Percentiles rank a stretch among this genome's conserved stretches.
Conservation (phyloP, 2,113 vertebrate genomes). For the Platysteira castanea region DNA sequence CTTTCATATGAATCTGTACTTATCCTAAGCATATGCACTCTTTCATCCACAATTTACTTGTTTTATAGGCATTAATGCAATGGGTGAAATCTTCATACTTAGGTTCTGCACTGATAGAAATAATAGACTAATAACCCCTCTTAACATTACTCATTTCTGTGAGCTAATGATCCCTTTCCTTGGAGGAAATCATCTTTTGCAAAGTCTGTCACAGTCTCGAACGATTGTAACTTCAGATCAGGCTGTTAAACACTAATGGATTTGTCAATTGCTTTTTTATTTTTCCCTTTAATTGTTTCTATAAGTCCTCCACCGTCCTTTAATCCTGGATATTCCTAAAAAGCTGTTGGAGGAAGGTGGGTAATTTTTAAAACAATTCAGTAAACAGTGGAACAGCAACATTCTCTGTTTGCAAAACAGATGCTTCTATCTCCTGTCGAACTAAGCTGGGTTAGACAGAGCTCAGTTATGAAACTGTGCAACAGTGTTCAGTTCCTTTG, state of each 20-base stretch:
- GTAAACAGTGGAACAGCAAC: background rate
- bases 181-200: slow-evolving; percentile 29
- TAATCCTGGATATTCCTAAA: background rate
- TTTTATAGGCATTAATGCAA: background rate
- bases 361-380: background rate
- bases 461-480: background rate
- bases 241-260: background rate
- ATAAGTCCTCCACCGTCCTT: background rate
- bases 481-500: background rate
- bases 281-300: background rate
- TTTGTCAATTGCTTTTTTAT: background rate
- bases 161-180: slow-evolving; percentile 24
- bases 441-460: background rate
- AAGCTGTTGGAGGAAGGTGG: background rate
- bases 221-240: background rate
- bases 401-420: background rate
- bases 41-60: background rate
- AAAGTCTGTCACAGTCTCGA: background rate
- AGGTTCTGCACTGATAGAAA: background rate
- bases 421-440: background rate
- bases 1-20: background rate
- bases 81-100: background rate
- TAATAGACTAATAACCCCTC: background rate
- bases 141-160: background rate
- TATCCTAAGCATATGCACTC: background rate